Conservation (phyloP, 2,888 invertebrate genomes). For the Cerastis leucographa region DNA sequence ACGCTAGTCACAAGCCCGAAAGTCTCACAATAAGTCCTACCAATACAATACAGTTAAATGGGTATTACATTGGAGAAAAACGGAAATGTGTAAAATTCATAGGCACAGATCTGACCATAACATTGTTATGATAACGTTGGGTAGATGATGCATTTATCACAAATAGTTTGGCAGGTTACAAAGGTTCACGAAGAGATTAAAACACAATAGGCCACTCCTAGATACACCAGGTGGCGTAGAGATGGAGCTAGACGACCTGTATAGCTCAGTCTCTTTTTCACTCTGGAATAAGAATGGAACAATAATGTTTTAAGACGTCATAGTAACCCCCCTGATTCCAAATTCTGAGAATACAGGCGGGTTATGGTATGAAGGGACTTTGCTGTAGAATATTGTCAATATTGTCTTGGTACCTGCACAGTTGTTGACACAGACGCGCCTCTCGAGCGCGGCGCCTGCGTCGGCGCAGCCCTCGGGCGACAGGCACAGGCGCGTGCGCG, state of each 20-base stretch:
- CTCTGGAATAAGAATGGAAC: too few relatives aligned
- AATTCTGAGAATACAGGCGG: background rate
- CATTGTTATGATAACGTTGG: background rate
- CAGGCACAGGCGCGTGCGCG: constrained; percentile 93
- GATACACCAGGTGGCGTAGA: too few relatives aligned
- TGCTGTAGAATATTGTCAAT: background rate
- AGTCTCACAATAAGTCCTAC: background rate
- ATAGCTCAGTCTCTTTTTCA: too few relatives aligned
- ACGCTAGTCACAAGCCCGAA: background rate
- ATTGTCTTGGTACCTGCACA: constrained; percentile 87
- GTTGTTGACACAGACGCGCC: constrained; percentile 93
- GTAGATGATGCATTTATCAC: background rate
- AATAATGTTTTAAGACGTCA: too few relatives aligned
- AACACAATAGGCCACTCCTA: background rate
- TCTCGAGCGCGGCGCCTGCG: constrained; percentile 91
- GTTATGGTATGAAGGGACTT: background rate
- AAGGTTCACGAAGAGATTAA: background rate
- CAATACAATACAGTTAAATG: background rate
- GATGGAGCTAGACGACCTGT: too few relatives aligned
- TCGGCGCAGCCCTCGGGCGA: constrained; percentile 91
- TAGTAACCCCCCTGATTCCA: too few relatives aligned
- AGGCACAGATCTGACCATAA: background rate
- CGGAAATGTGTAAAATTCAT: background rate
- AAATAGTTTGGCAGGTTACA: background rate
- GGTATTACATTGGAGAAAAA: background rate